Base-by-base conservation (phyloP, 2,113 vertebrate genomes). In the Nycticorax nycticorax region DNA sequence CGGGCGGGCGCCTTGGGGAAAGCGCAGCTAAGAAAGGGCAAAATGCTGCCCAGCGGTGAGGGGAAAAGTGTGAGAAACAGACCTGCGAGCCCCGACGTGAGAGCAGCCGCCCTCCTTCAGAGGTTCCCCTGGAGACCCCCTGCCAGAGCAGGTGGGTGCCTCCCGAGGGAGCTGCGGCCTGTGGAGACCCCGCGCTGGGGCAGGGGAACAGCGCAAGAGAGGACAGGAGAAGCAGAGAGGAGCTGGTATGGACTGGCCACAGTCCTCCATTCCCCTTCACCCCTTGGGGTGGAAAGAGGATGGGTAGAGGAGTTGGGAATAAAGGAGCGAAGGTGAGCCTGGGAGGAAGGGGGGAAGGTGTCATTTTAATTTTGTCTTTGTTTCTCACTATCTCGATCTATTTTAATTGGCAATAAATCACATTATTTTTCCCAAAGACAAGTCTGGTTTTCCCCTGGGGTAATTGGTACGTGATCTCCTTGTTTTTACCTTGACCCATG, bases 391-490 rank as follows among this genome's bases (percentile, higher is more conserved):
- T 8, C 30, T 47, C 18, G 39, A 52, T 35, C 22, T 60, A 6
- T 52, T 57, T 77, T 66, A 71, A 62, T 39, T 89, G 37, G 13
- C 18, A 81, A 47, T 56, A 62, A 73, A 48, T 60, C 10, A 15
- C 55, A 53, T 10, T 33, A n/a, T 56, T 88, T 88, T 89, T 85
- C n/a, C 26, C 1, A 0, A 79, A 91, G 30, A 56, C 1, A 6
- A 24, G 24, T 33, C 63, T 35, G 9, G 1, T 80, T 83, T 79
- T 7, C 15, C 33, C 35, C 8, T 52, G 26, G 37, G 33, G 26
- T 71, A 28, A 48, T 2, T 37, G 5, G 6, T 28, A 28, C 0
- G 0, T 37, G 11, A 59, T 39, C 6, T 57, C 10, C 13, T 8
- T 53, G 17, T 2, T 21, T 75, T 71, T 37, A 7, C 33, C 14